Evolutionary conservation across 2,113 vertebrate species (phyloP), one percentile per base, ranked within the genome.

Genomic region (Lota lota): DNA sequence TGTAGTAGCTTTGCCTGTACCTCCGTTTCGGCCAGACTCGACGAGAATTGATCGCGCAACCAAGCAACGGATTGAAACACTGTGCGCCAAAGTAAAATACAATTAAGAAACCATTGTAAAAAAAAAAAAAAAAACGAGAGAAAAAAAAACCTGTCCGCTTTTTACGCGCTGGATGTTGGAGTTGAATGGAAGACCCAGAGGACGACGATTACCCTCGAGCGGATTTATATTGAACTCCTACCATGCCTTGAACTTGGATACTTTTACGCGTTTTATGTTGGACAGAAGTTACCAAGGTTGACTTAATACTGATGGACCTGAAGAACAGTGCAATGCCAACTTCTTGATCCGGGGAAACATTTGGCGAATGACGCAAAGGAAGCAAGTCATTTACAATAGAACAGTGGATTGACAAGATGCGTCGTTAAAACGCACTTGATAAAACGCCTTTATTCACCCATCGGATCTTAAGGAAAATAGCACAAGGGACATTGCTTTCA

Each of bases 151-250:
- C 20, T 61, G 20, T 22, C 11, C 11, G 59, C 59, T 61, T 22
- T 61, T 61, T 22, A 61, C 58, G 10, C 58, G 53, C 64, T 17
- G 36, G 65, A 73, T 63, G 72, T 69, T 69, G 72, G 75, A 81
- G 74, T 87, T 85, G 33, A 65, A 60, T 79, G 70, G 83, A n/a
- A 74, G 76, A 85, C 76, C 78, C 68, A 12, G 24, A 8, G 50
- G 33, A 60, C 19, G 63, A 12, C 2, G 72, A 53, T 57, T 51
- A 17, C 24, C 67, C n/a, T 66, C 50, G 53, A 22, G 68, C 66
- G 73, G 79, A 83, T 72, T 56, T 63, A 61, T n/a, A 18, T 63
- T 36, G 63, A 73, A 70, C 12, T 50, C 24, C 2, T 59, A 59
- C 4, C 61, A 62, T 53, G 22, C 56, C 68, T 72, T 75, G 5